Conservation (phyloP, 2,888 invertebrate genomes). For the Trilocha varians region DNA sequence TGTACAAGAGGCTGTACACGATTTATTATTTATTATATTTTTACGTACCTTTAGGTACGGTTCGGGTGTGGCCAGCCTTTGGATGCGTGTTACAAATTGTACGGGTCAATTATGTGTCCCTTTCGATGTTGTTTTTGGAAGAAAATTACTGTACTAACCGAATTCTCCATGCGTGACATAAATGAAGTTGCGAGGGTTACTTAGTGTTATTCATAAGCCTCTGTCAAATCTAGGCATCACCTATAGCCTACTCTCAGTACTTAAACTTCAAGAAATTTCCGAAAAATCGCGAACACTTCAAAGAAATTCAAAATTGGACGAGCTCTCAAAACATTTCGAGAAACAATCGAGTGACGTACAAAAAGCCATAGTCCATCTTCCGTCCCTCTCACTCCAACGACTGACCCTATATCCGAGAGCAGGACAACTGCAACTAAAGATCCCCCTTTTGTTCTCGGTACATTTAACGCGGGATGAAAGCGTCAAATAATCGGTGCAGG, state of each 20-base stretch:
- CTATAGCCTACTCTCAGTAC: too few relatives aligned
- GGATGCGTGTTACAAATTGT: too few relatives aligned
- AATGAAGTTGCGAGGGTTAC: too few relatives aligned
- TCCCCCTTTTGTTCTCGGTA: not conserved
- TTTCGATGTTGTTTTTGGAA: too few relatives aligned
- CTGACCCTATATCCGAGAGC: not conserved
- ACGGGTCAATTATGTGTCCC: too few relatives aligned
- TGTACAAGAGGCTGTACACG: conserved; percentile 16
- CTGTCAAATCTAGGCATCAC: too few relatives aligned
- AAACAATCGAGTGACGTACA: not conserved
- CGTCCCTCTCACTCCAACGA: not conserved
- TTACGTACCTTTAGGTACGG: not conserved
- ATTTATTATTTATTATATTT: conserved; percentile 3
- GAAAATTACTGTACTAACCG: too few relatives aligned
- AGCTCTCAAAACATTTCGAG: not conserved
- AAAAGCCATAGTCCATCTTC: not conserved
- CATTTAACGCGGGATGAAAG: not conserved
- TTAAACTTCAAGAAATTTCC: not conserved
- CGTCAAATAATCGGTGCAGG: not conserved
- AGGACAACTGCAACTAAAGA: not conserved
- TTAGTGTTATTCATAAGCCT: too few relatives aligned
- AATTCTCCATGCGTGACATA: too few relatives aligned
- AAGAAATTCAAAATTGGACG: not conserved
- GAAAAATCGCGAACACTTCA: not conserved
- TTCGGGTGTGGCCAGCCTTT: not conserved